A percentile compares a stretch with the other conserved stretches of the same genome.
These are phyloP conservation scores for Pimephales promelas DNA, from an alignment of 2,113 vertebrate species.

Conservation along the genomic window DNA sequence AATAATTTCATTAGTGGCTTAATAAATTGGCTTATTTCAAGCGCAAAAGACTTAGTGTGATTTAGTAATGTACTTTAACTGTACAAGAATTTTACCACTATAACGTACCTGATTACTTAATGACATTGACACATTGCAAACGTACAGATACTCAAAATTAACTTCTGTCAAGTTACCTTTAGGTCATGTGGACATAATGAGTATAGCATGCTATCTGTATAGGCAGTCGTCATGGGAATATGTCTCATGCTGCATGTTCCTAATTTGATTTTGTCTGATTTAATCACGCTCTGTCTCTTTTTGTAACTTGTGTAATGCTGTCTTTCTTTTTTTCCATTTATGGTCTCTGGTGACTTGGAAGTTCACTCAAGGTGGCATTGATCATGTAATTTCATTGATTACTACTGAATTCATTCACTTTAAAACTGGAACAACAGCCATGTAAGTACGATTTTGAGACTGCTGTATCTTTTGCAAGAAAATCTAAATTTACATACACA, in stretches of 20 bases:
- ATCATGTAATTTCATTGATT: constrained; percentile 7
- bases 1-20: constrained; percentile 58
- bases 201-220: constrained; percentile 34
- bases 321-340: constrained; percentile 4
- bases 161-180: not conserved
- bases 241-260: constrained; percentile 31
- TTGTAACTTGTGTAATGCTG: constrained; percentile 56
- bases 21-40: constrained; percentile 23
- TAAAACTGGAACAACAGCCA: not conserved
- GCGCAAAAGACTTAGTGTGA: constrained; percentile 61
- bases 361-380: not conserved
- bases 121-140: constrained; percentile 32
- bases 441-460: not conserved
- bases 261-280: constrained; percentile 68
- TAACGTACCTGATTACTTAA: not conserved
- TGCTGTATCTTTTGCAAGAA: no score
- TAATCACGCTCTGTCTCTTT: constrained; percentile 40
- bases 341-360: constrained; percentile 1
- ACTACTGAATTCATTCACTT: not conserved
- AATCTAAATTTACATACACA: not conserved
- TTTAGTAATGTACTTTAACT: not conserved
- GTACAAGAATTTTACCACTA: constrained; percentile 7
- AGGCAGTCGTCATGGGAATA: constrained; percentile 56
- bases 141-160: constrained; percentile 43
- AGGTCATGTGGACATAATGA: constrained; percentile 9